Evolutionary conservation across 2,113 vertebrate species (phyloP), one percentile per base, ranked within the genome.

Genomic region (Syrrhaptes paradoxus): DNA sequence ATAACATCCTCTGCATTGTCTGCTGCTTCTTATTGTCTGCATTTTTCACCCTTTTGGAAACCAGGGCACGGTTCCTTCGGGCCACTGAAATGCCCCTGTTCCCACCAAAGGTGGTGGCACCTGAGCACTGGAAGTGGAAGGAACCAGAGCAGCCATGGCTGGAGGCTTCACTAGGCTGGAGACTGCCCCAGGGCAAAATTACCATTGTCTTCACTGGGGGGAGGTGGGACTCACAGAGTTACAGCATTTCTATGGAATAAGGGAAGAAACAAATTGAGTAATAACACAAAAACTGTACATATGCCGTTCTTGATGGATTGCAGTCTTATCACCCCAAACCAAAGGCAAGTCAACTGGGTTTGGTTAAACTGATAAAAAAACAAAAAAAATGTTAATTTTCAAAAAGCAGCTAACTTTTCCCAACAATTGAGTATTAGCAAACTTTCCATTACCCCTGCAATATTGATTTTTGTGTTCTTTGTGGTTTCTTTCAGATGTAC

Each of bases 1-100:
- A 11, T 8, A 68, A 36, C 26, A 38, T 46, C 43, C 21, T n/a
- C 83, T 80, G 13, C 6, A 43, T 59, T 71, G 46, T 54, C 81
- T 34, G 41, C 41, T 41, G 17, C 14, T 86, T 54, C 49, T 58
- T 49, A 81, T 4, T 84, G 49, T 9, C 28, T 13, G 6, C 1
- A 3, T 43, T 92, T 70, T 82, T 29, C 57, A 68, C 15, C 24
- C 31, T 22, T 65, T 38, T 1, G 0, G 43, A 34, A 78, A 70
- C 29, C 0, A 0, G 22, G n/a, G 4, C 1, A 2, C 0, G 0
- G 54, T 49, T 87, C 54, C 63, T 59, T 26, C 10, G 15, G 17
- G 51, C 9, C 17, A 26, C 46, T 38, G 54, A 62, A 81, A 80
- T 38, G 9, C 28, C 70, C 11, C 45, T 3, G 2, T 36, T 82